phyloP scores from a whole-genome alignment of 2,113 vertebrate species.

The Phaetusa simplex region DNA sequence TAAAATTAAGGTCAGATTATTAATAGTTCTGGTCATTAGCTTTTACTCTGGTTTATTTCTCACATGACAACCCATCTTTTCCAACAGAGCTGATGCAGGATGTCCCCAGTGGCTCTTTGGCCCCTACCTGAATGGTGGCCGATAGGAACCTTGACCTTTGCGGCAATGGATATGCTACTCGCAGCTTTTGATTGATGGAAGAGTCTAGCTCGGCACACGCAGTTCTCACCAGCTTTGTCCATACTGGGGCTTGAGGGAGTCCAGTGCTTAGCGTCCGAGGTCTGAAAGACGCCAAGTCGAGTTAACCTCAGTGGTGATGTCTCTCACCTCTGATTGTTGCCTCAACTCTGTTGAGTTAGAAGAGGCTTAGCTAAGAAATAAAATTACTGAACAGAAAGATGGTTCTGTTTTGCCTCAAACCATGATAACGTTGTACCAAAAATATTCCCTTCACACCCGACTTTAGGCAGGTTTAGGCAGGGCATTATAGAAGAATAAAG shows the following conservation, averaged over 20 bases:
- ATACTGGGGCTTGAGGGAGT: neutral
- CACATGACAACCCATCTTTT: neutral
- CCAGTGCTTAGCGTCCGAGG: neutral
- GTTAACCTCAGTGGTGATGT: neutral
- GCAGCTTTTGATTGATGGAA: neutral
- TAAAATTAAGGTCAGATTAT: neutral
- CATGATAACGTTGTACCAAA: no score
- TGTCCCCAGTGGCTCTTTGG: neutral
- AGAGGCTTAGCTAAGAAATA: no score
- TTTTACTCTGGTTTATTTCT: neutral
- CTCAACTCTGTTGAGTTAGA: no score
- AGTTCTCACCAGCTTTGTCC: neutral
- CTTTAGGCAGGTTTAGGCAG: neutral
- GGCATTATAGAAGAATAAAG: neutral
- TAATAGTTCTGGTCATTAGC: neutral
- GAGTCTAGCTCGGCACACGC: neutral
- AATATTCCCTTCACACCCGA: neutral
- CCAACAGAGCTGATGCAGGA: neutral
- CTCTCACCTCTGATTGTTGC: neutral
- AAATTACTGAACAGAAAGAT: no score
- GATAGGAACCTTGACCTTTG: conserved; percentile 35
- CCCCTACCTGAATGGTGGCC: conserved; percentile 33
- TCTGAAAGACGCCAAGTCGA: neutral
- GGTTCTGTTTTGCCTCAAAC: no score
- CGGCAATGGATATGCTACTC: neutral